Evolutionary conservation across 2,113 vertebrate species (phyloP).

Genomic region (Oceanodroma tethys): DNA sequence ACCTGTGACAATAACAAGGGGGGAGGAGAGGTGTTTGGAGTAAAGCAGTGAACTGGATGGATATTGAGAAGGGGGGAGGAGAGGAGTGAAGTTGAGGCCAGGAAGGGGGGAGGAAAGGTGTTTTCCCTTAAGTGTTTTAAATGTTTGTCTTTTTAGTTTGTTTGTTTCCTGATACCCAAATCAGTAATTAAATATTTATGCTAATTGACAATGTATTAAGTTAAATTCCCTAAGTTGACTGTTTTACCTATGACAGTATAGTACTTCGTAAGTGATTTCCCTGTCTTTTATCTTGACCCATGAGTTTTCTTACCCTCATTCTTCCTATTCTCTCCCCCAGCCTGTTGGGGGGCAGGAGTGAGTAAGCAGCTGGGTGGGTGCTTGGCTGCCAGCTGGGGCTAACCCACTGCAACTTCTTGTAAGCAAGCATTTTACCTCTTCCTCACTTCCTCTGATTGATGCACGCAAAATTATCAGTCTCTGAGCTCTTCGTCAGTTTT

Average conservation of each 20-base stretch:
- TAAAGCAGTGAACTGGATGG: background rate
- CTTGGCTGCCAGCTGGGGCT: background rate
- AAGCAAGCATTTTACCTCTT: background rate
- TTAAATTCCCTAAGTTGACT: background rate
- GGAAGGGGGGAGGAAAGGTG: background rate
- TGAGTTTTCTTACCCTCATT: background rate
- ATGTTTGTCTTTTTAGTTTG: background rate
- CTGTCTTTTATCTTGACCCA: background rate
- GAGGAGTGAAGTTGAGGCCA: background rate
- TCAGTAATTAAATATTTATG: background rate
- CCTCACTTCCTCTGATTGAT: background rate
- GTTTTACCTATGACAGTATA: background rate
- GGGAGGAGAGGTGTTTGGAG: background rate
- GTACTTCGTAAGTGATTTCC: background rate
- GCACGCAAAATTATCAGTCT: background rate
- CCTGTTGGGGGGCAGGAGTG: fast-evolving
- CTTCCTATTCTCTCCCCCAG: background rate
- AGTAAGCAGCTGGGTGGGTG: background rate
- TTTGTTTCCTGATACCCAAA: background rate
- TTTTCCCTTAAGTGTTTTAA: background rate
- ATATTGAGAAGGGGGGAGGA: background rate
- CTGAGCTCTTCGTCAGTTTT: background rate
- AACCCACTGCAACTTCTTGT: background rate
- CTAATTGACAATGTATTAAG: background rate
- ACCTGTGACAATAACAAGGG: background rate